Evolutionary conservation across 2,797 vertebrate species (phyloP).

Genomic region (Chrosomus eos): DNA sequence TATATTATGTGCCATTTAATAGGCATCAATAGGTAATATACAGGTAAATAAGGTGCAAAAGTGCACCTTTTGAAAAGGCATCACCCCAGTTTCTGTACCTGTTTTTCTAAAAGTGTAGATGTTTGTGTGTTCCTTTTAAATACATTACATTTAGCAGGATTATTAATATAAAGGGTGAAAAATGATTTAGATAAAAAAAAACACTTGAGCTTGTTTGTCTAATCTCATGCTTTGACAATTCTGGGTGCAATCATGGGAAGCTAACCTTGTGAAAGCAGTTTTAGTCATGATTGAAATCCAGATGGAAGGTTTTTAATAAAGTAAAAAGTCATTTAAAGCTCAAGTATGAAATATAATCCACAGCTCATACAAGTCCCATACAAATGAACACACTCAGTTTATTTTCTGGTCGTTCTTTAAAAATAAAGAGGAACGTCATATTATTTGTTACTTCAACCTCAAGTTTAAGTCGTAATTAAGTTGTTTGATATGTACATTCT

Average conservation of each 20-base stretch:
- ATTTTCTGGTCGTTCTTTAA: background rate
- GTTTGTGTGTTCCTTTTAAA: background rate
- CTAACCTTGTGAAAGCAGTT: background rate
- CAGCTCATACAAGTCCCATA: background rate
- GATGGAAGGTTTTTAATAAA: conserved; percentile 1
- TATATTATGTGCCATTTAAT: no score
- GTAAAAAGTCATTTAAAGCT: background rate
- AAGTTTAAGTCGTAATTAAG: background rate
- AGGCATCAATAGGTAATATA: no score
- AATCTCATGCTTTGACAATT: conserved; percentile 33
- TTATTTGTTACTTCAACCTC: background rate
- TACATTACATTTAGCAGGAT: background rate
- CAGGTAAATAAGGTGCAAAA: no score
- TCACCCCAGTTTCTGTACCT: no score
- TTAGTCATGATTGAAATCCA: background rate
- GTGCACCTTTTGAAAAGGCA: no score
- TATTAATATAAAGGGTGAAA: conserved; percentile 7
- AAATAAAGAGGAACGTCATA: background rate
- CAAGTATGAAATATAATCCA: background rate
- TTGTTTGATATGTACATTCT: background rate
- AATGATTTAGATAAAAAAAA: background rate
- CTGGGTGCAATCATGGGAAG: background rate
- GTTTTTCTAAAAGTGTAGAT: background rate
- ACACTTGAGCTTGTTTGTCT: conserved; percentile 23
- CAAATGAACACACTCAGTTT: background rate